These are phyloP conservation scores for Barypeithes pellucidus DNA, from an alignment of 2,888 invertebrate species.

Conservation along the genomic window DNA sequence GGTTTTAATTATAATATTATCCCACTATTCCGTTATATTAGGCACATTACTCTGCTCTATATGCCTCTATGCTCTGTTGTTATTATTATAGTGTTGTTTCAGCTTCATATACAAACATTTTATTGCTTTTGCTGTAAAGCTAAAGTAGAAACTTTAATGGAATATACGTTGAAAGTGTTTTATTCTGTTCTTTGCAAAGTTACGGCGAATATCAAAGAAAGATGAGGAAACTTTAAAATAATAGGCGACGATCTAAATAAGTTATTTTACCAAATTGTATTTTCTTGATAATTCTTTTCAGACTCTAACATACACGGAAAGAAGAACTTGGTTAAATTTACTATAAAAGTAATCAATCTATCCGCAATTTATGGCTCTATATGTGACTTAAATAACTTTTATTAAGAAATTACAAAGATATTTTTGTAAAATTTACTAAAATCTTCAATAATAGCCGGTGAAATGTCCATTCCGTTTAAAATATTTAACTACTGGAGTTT, in stretches of 20 bases:
- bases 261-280: too few species aligned
- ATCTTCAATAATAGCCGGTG: too few species aligned
- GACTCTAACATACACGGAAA: too few species aligned
- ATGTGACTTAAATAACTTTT: too few species aligned
- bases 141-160: slow-evolving; percentile 5
- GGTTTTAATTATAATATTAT: slow-evolving; percentile 34
- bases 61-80: slow-evolving; percentile 4
- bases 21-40: slow-evolving; percentile 21
- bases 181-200: neutral
- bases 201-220: neutral
- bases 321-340: too few species aligned
- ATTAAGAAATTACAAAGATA: too few species aligned
- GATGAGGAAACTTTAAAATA: neutral
- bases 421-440: too few species aligned
- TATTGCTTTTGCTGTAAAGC: slow-evolving; percentile 4
- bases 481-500: too few species aligned
- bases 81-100: slow-evolving; percentile 21
- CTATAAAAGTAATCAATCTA: too few species aligned
- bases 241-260: neutral
- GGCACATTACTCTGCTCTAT: slow-evolving; percentile 11
- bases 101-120: slow-evolving; percentile 10
- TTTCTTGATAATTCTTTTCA: too few species aligned
- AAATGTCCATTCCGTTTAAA: too few species aligned
- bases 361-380: too few species aligned
- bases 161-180: neutral